Percentiles rank a stretch among this genome's conserved stretches.
These are phyloP conservation scores for Ochropleura leucogaster DNA, from an alignment of 2,888 invertebrate genomes.

Conservation along the genomic window DNA sequence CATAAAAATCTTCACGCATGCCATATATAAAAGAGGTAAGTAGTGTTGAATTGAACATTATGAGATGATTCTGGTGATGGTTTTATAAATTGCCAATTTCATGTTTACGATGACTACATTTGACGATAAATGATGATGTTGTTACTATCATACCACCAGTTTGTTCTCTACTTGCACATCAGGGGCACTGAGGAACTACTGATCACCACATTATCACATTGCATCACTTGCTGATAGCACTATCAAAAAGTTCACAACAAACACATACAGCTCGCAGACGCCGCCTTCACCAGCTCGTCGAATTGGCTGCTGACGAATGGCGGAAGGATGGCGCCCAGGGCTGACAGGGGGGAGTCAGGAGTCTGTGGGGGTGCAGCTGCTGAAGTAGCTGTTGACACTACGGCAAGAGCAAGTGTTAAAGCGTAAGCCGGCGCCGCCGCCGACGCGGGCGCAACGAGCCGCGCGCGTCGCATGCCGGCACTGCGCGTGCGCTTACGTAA, in stretches of 20 bases:
- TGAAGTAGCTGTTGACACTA: constrained; percentile 40
- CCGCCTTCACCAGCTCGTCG: constrained; percentile 75
- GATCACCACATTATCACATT: constrained; percentile 14
- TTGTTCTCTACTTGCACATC: not conserved
- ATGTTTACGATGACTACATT: not conserved
- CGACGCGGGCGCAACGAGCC: constrained; percentile 43
- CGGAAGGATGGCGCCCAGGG: constrained; percentile 70
- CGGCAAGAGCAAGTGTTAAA: constrained; percentile 28
- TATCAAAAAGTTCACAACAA: constrained; percentile 10
- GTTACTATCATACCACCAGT: not conserved
- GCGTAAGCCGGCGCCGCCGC: constrained; percentile 43
- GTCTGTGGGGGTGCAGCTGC: constrained; percentile 28
- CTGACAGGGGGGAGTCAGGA: constrained; percentile 65
- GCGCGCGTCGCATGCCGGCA: constrained; percentile 65
- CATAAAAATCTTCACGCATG: not conserved
- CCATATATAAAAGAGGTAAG: not conserved
- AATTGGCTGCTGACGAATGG: constrained; percentile 71
- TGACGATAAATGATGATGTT: not conserved
- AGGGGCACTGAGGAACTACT: not conserved
- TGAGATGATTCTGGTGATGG: not conserved
- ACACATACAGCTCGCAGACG: constrained; percentile 76
- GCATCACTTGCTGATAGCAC: constrained; percentile 19
- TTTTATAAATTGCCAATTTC: not conserved
- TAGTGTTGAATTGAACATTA: not conserved
- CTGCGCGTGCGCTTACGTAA: constrained; percentile 65